Evolutionary conservation across 1,140 invertebrate genomes (phyloP).

Genomic region (Cyphomyrmex costatus): DNA sequence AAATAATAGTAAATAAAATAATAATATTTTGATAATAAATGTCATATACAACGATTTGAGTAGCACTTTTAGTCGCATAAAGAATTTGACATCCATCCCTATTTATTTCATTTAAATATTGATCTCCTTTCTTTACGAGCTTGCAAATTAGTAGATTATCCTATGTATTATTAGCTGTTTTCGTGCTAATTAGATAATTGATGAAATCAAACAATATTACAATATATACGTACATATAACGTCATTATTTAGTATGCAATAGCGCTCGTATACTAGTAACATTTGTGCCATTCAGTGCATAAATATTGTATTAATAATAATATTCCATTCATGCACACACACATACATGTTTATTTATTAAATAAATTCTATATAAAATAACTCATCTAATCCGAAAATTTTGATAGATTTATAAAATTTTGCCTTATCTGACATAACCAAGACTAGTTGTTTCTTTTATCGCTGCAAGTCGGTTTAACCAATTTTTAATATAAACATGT

Average conservation of each 20-base stretch:
- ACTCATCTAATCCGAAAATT: background rate
- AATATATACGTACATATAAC: background rate
- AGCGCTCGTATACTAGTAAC: background rate
- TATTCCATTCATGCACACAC: background rate
- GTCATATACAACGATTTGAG: background rate
- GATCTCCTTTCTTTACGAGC: background rate
- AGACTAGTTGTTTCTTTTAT: too few species aligned
- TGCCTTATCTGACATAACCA: too few species aligned
- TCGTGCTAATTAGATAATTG: constrained; percentile 2
- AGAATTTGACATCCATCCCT: background rate
- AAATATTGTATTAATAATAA: constrained; percentile 34
- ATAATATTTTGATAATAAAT: background rate
- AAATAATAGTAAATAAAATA: too few species aligned
- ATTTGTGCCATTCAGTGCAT: background rate
- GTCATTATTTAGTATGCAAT: constrained; percentile 30
- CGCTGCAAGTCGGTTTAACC: too few species aligned
- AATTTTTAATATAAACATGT: too few species aligned
- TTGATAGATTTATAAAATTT: constrained; percentile 10
- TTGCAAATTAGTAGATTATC: constrained; percentile 1
- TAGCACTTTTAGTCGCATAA: background rate
- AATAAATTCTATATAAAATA: constrained; percentile 30
- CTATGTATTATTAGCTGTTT: background rate
- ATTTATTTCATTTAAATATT: background rate
- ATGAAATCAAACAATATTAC: constrained; percentile 20
- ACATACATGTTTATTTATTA: background rate